These are phyloP conservation scores for Platichthys stellatus DNA, from an alignment of 2,113 vertebrate species.

Conservation along the genomic window DNA sequence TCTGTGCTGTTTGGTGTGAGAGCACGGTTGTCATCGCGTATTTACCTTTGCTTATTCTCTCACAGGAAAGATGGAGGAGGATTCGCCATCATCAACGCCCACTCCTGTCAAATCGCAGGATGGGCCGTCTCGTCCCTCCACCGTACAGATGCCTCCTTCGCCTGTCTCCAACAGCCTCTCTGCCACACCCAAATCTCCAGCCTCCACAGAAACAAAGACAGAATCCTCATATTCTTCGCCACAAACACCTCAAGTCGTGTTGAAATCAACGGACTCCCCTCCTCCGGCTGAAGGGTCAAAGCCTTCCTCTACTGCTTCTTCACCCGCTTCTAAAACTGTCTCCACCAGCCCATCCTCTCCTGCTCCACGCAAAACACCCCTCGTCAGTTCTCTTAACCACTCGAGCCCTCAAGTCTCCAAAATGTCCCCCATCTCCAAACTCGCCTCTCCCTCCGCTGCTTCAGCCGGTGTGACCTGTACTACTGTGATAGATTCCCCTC, in stretches of 20 bases:
- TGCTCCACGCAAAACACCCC: slow-evolving; percentile 12
- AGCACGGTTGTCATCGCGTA: background rate
- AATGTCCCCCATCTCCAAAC: slow-evolving; percentile 9
- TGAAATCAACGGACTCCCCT: slow-evolving; percentile 7
- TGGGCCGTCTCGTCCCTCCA: slow-evolving; percentile 25
- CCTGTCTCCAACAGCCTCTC: slow-evolving; percentile 17
- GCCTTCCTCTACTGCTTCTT: background rate
- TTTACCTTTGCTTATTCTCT: slow-evolving; percentile 9
- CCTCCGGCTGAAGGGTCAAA: slow-evolving; percentile 12
- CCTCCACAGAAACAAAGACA: background rate
- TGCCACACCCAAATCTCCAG: slow-evolving; percentile 1
- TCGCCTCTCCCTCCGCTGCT: slow-evolving; percentile 5
- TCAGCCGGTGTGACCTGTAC: background rate
- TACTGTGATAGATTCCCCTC: background rate
- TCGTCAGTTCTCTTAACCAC: slow-evolving; percentile 5
- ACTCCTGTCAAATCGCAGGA: slow-evolving; percentile 32
- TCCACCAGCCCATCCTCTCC: background rate
- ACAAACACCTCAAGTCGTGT: background rate
- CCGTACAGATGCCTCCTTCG: slow-evolving; percentile 25
- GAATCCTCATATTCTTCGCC: slow-evolving; percentile 10
- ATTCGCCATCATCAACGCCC: slow-evolving; percentile 33
- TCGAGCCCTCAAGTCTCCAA: slow-evolving; percentile 10
- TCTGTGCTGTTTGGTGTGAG: background rate
- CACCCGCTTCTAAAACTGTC: background rate
- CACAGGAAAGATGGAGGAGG: slow-evolving; percentile 58